phyloP scores from a whole-genome alignment of 2,113 vertebrate species.

The Natator depressus region DNA sequence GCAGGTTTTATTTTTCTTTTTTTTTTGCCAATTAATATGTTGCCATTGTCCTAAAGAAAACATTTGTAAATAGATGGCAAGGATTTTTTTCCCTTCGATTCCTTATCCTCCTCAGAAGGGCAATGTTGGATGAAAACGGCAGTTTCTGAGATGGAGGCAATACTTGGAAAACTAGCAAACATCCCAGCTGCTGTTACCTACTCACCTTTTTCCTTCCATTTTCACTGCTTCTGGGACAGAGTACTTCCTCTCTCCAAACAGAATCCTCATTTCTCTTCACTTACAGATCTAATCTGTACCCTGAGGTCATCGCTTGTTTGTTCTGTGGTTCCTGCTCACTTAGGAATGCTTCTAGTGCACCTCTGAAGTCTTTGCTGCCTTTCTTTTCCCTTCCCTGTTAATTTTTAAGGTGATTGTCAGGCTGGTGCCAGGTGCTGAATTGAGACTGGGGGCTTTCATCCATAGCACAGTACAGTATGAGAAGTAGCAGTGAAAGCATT shows the following conservation, averaged over 20 bases:
- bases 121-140: not conserved
- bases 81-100: not conserved
- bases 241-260: not conserved
- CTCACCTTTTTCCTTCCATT: not conserved
- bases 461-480: not conserved
- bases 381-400: not conserved
- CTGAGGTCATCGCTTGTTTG: not conserved
- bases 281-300: not conserved
- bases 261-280: not conserved
- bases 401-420: not conserved
- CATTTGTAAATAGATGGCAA: not conserved
- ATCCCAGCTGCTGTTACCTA: not conserved
- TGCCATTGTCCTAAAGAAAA: not conserved
- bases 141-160: not conserved
- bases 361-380: not conserved
- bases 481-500: rapidly evolving
- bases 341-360: not conserved
- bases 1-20: not conserved
- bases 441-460: not conserved
- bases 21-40: not conserved
- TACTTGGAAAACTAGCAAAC: constrained; percentile 10
- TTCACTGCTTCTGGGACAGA: not conserved
- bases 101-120: not conserved
- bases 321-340: not conserved
- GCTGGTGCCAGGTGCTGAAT: not conserved